These are phyloP conservation scores for Brachypterus glaber DNA, from an alignment of 2,888 invertebrate genomes.

Conservation along the genomic window DNA sequence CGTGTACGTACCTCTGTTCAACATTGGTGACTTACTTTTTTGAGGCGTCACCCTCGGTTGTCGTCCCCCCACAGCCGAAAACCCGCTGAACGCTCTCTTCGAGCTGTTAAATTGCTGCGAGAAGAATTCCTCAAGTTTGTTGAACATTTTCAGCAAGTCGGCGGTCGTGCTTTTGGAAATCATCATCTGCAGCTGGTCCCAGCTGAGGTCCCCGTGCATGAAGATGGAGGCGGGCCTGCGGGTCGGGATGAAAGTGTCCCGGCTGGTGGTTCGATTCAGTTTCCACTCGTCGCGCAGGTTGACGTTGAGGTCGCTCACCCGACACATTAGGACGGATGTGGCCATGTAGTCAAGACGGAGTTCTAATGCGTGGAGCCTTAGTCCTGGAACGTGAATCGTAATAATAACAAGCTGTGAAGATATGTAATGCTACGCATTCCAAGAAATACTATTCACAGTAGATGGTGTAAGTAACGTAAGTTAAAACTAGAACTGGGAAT, in stretches of 20 bases:
- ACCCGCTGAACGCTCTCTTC: slow-evolving; percentile 68
- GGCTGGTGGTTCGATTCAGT: slow-evolving; percentile 43
- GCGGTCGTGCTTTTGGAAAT: slow-evolving; percentile 96
- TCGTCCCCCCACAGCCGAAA: slow-evolving; percentile 31
- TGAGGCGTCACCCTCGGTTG: slow-evolving; percentile 33
- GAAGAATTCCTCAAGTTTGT: slow-evolving; percentile 95
- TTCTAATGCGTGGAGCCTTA: slow-evolving; percentile 77
- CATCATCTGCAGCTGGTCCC: slow-evolving; percentile 95
- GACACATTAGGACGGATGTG: slow-evolving; percentile 84
- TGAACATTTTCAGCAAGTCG: slow-evolving; percentile 93
- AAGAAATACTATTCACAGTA: too few relatives aligned
- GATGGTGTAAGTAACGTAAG: too few relatives aligned
- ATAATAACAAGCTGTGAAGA: too few relatives aligned
- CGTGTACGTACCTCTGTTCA: not conserved
- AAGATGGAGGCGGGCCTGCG: slow-evolving; percentile 80
- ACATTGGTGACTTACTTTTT: slow-evolving; percentile 30
- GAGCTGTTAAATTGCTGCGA: slow-evolving; percentile 95
- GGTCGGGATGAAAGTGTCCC: slow-evolving; percentile 52
- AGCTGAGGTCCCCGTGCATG: slow-evolving; percentile 82
- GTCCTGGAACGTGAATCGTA: slow-evolving; percentile 76
- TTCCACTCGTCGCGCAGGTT: slow-evolving; percentile 85
- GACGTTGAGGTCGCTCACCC: slow-evolving; percentile 74
- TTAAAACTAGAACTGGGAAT: too few relatives aligned
- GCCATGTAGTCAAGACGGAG: slow-evolving; percentile 97
- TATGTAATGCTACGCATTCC: too few relatives aligned